phyloP scores from a whole-genome alignment of 2,888 invertebrate genomes.

The Morpho deidamia region DNA sequence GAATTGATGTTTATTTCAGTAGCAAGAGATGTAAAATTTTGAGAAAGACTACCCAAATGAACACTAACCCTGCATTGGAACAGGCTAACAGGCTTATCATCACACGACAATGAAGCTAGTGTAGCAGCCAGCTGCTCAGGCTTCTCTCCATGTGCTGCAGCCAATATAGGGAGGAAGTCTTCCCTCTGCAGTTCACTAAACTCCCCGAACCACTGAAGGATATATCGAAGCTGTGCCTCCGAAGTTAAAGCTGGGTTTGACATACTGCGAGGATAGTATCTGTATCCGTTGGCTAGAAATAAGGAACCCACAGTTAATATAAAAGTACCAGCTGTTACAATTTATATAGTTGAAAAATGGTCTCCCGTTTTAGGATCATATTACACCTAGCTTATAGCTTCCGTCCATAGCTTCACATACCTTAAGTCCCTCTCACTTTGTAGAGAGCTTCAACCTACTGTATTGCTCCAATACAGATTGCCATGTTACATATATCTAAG shows the following conservation, averaged over 20 bases:
- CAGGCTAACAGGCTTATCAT: conserved; percentile 88
- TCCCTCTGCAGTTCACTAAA: conserved; percentile 93
- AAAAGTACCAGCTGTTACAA: too few relatives aligned
- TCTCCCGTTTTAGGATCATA: too few relatives aligned
- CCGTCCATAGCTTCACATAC: too few relatives aligned
- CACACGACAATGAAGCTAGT: conserved; percentile 81
- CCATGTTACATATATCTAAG: too few relatives aligned
- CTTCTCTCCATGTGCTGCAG: conserved; percentile 79
- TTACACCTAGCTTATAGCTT: too few relatives aligned
- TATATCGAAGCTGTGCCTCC: conserved; percentile 88
- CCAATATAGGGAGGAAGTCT: conserved; percentile 88
- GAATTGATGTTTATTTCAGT: too few relatives aligned
- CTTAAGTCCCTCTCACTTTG: too few relatives aligned
- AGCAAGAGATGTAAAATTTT: too few relatives aligned
- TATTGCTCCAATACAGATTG: too few relatives aligned
- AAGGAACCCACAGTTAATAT: neutral
- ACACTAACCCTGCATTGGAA: conserved; percentile 88
- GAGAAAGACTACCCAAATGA: too few relatives aligned
- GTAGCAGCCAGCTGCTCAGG: conserved; percentile 86
- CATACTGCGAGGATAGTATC: conserved; percentile 62
- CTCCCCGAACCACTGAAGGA: conserved; percentile 92
- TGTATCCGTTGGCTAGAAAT: conserved; percentile 39
- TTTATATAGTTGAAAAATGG: too few relatives aligned
- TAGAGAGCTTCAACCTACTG: too few relatives aligned
- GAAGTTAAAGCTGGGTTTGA: conserved; percentile 77